Percentiles rank a stretch among this genome's conserved stretches.
phyloP scores from a whole-genome alignment of 2,797 vertebrate species.

The Falco biarmicus region DNA sequence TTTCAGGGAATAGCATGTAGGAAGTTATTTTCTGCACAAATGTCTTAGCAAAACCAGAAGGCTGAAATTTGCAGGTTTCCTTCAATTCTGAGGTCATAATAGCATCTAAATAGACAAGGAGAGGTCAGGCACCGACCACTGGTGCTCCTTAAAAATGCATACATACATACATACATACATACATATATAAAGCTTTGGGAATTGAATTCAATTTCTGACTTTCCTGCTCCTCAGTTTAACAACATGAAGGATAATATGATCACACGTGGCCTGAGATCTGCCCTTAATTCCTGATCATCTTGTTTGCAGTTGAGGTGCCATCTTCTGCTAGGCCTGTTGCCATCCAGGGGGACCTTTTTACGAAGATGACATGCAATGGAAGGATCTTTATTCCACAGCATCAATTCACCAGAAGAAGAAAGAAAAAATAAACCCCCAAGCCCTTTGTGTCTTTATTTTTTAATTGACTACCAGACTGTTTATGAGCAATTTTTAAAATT shows the following conservation, averaged over 20 bases:
- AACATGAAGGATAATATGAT: background rate
- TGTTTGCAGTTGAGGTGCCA: background rate
- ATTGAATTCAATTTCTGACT: background rate
- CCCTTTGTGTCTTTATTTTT: background rate
- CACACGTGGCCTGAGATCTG: background rate
- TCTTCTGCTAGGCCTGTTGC: background rate
- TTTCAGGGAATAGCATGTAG: background rate
- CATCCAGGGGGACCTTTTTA: background rate
- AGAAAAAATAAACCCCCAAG: accelerated
- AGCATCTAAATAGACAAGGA: background rate
- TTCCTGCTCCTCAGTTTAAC: background rate
- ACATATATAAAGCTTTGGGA: background rate
- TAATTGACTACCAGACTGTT: background rate
- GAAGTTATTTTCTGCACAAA: conserved; percentile 15
- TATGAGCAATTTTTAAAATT: background rate
- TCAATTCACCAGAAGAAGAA: background rate
- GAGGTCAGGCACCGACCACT: background rate
- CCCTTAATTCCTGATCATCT: background rate
- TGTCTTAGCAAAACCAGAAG: background rate
- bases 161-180: background rate
- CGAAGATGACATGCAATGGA: background rate
- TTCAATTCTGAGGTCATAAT: background rate
- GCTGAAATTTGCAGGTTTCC: background rate
- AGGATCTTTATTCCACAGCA: background rate
- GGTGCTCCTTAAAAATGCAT: background rate